phyloP scores from a whole-genome alignment of 53 echinoderm and acorn worm genomes.

The Hippasteria phrygiana region DNA sequence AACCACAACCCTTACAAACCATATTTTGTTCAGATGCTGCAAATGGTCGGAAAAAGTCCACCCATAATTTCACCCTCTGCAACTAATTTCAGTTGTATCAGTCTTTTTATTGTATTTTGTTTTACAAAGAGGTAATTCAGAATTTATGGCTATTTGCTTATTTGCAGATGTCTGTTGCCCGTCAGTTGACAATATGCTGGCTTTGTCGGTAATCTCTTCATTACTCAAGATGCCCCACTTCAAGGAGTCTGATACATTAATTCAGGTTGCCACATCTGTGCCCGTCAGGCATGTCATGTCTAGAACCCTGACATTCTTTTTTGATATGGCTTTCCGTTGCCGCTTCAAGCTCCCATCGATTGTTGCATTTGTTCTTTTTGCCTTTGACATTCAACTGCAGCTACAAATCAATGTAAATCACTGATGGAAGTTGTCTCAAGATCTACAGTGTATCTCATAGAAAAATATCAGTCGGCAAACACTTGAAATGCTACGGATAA shows the following conservation, averaged over 20 bases:
- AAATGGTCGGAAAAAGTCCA: too few relatives aligned
- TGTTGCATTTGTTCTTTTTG: slow-evolving; percentile 85
- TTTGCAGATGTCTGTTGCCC: too few relatives aligned
- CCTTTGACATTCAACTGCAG: slow-evolving; percentile 88
- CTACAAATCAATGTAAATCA: slow-evolving; percentile 84
- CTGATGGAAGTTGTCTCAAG: neutral
- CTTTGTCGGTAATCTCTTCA: neutral
- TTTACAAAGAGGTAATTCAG: too few relatives aligned
- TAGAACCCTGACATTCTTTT: slow-evolving; percentile 92
- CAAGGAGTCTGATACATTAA: slow-evolving; percentile 5
- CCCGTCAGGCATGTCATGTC: slow-evolving; percentile 63
- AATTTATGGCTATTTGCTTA: too few relatives aligned
- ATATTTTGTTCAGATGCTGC: too few relatives aligned
- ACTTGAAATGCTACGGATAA: neutral
- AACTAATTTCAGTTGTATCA: too few relatives aligned
- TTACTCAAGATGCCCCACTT: neutral
- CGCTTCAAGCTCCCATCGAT: slow-evolving; percentile 89
- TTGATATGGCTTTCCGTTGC: slow-evolving; percentile 93
- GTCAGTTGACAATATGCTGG: neutral
- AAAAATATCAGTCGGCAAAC: neutral
- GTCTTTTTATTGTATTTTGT: too few relatives aligned
- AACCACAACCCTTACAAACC: too few relatives aligned
- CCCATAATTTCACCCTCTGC: too few relatives aligned
- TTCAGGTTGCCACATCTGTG: slow-evolving; percentile 25
- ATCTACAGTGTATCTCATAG: neutral